These are phyloP conservation scores for Entomyzon cyanotis DNA, from an alignment of 2,113 vertebrate species.

Conservation along the genomic window DNA sequence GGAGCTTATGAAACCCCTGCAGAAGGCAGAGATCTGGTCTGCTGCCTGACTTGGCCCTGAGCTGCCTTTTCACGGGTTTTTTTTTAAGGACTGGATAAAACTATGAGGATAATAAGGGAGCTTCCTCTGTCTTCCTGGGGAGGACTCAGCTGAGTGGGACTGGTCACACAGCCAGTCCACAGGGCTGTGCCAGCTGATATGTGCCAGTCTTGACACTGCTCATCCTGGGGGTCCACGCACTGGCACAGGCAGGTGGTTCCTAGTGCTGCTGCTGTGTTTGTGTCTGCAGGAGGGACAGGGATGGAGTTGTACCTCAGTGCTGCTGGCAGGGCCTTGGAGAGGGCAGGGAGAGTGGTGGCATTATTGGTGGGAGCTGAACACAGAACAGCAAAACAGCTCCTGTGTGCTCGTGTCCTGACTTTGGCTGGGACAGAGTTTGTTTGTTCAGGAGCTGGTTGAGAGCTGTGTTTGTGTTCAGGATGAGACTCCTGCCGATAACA, in stretches of 20 bases:
- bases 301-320: fast-evolving
- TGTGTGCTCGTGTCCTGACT: background rate
- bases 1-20: background rate
- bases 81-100: background rate
- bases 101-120: background rate
- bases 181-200: background rate
- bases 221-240: background rate
- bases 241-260: background rate
- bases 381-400: background rate
- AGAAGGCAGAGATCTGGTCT: background rate
- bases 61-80: background rate
- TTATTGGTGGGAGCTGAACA: background rate
- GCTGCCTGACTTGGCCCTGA: background rate
- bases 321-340: background rate
- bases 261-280: fast-evolving
- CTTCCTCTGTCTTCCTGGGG: background rate
- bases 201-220: background rate
- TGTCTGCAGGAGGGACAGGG: background rate
- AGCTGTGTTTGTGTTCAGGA: background rate
- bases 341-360: background rate
- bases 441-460: background rate
- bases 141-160: background rate
- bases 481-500: background rate
- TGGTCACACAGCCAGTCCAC: background rate
- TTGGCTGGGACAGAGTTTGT: background rate